A percentile compares a stretch with the other conserved stretches of the same genome.
Conservation (phyloP, 2,113 vertebrate genomes). For the Cololabis saira region DNA sequence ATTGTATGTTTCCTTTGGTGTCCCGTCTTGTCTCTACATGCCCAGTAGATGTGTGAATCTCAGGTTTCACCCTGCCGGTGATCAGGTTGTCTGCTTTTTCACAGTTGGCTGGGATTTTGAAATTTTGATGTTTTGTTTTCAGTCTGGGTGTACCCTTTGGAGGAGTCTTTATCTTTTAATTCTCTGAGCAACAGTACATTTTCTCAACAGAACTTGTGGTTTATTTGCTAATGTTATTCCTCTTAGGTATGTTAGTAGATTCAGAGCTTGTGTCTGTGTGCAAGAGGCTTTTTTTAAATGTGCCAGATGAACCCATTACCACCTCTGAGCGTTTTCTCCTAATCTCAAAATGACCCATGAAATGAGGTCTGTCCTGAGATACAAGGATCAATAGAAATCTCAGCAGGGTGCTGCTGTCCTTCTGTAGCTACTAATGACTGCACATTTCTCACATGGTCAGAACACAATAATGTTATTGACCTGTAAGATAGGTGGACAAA, state of each 20-base stretch:
- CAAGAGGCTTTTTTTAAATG: slow-evolving; percentile 5
- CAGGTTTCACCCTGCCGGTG: slow-evolving; percentile 64
- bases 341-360: neutral
- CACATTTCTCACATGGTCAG: slow-evolving; percentile 9
- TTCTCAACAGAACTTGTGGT: slow-evolving; percentile 1
- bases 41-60: slow-evolving; percentile 37
- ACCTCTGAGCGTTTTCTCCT: neutral
- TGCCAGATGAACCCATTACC: neutral
- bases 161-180: slow-evolving; percentile 17
- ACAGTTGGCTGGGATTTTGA: slow-evolving; percentile 10
- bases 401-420: slow-evolving; percentile 22
- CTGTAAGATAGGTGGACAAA: no score
- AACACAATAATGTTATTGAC: neutral
- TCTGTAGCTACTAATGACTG: slow-evolving; percentile 24
- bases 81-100: slow-evolving; percentile 52
- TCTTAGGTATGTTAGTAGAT: slow-evolving; percentile 3
- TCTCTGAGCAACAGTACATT: neutral
- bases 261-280: slow-evolving; percentile 1
- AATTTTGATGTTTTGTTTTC: slow-evolving; percentile 12
- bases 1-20: slow-evolving; percentile 12
- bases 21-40: slow-evolving; percentile 63
- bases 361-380: slow-evolving; percentile 13
- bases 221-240: slow-evolving; percentile 4
- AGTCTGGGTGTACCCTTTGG: slow-evolving; percentile 4
- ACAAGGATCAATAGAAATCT: slow-evolving; percentile 41